Percentiles rank a stretch among this genome's conserved stretches.
phyloP scores from a whole-genome alignment of 1,140 invertebrate genomes.

The Planococcus citri region DNA sequence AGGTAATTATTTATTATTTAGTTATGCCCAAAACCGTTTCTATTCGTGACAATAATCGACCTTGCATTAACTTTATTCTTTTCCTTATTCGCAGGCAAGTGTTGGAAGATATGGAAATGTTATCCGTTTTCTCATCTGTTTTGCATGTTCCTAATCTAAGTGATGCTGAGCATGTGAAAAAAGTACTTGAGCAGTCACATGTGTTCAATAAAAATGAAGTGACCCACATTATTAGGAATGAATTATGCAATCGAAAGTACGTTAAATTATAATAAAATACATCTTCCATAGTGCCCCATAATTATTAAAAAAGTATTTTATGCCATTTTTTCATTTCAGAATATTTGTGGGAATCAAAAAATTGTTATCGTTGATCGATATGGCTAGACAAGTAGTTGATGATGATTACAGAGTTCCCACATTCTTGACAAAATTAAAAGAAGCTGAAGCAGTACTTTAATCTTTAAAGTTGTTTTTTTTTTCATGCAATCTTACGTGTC shows the following conservation, averaged over 20 bases:
- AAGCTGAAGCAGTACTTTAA: conserved; percentile 48
- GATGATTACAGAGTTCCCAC: conserved; percentile 66
- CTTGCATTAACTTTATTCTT: background rate
- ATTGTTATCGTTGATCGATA: conserved; percentile 77
- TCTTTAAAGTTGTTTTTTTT: too few relatives aligned
- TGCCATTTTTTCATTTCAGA: conserved; percentile 42
- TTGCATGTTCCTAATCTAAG: conserved; percentile 86
- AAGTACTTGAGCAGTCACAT: conserved; percentile 73
- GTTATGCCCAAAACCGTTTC: background rate
- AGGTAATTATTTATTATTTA: background rate
- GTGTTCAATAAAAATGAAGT: conserved; percentile 62
- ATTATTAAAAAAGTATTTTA: background rate
- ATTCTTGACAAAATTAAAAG: conserved; percentile 80
- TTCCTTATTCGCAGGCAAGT: conserved; percentile 51
- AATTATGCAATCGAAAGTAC: background rate
- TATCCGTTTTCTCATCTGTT: conserved; percentile 77
- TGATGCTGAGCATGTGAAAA: conserved; percentile 66
- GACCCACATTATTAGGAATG: background rate
- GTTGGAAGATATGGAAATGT: conserved; percentile 85
- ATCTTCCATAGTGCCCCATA: too few relatives aligned
- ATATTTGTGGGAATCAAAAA: conserved; percentile 94
- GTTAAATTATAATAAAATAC: background rate
- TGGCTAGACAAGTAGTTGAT: conserved; percentile 62
- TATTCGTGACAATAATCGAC: too few relatives aligned
- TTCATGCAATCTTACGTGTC: too few relatives aligned